Evolutionary conservation across 2,888 invertebrate genomes (phyloP), one percentile per base, ranked within the genome.

Genomic region (Drosophila anceps): DNA sequence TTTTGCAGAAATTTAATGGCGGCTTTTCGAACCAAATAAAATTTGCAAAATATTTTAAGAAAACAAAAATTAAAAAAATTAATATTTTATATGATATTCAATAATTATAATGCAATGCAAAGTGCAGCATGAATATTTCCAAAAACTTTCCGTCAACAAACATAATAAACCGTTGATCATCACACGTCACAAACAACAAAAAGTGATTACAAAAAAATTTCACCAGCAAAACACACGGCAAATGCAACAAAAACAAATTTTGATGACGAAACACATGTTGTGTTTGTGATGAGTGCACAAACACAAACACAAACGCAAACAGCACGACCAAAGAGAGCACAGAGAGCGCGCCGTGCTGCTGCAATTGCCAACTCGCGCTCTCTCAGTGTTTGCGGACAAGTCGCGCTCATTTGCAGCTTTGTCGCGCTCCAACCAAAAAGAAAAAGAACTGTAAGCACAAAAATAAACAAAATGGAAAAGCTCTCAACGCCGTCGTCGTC

Each of bases 181-280:
- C 39, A 50, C 59, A 62, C 57, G 57, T 57, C 43, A 48, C 61
- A 50, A 20, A 13, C 39, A 31, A 15, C 51, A 51, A 37, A 43
- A 44, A n/a, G n/a, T n/a, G 50, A 63, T 29, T 33, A 51, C 43
- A 33, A 35, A 61, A 35, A 54, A 73, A 73, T 64, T 60, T 72
- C 58, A 61, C 64, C 75, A 65, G 63, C 55, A 67, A 81, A 69
- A 69, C 72, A 71, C 73, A 69, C 72, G 67, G 80, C 60, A 79
- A 82, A 72, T 78, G 76, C 77, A 82, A 87, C 62, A 87, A 84
- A 76, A 79, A 65, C 59, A 77, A 46, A 62, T 79, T 80, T 83
- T 84, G 88, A 88, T 88, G 88, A 90, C 90, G 90, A 88, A 88
- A 88, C 90, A 90, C 90, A 88, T 88, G 89, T 83, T 88, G 86